Percentiles rank a stretch among this genome's conserved stretches.
Evolutionary conservation across 35 echinoderm and acorn worm genomes (phyloP).

Genomic region (Anneissia japonica): DNA sequence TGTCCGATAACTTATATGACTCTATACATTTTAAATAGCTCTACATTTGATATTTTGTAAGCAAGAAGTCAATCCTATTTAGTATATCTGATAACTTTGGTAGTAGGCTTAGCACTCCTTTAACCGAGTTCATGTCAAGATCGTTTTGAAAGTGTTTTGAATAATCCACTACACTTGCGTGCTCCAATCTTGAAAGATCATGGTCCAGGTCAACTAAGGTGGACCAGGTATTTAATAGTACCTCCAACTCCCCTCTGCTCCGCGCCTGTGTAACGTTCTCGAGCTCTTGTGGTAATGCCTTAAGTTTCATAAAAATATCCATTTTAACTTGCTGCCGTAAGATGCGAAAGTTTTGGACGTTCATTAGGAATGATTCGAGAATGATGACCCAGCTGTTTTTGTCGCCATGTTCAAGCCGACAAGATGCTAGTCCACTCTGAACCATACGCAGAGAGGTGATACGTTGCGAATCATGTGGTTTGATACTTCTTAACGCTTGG

Average conservation of each 20-base stretch:
- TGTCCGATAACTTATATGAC: too few relatives aligned
- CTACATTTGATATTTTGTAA: conserved; percentile 85
- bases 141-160: conserved; percentile 48
- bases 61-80: conserved; percentile 74
- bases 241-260: conserved; percentile 74
- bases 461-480: neutral
- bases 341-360: conserved; percentile 81
- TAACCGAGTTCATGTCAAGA: conserved; percentile 47
- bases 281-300: conserved; percentile 35
- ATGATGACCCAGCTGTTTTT: neutral
- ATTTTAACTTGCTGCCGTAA: conserved; percentile 81
- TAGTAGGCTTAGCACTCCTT: conserved; percentile 68
- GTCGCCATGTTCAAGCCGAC: conserved; percentile 9
- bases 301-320: conserved; percentile 56
- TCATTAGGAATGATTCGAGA: conserved; percentile 50
- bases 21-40: too few relatives aligned
- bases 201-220: conserved; percentile 43
- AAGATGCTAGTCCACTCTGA: neutral
- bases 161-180: conserved; percentile 39
- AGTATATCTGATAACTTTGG: conserved; percentile 71
- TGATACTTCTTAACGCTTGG: conserved; percentile 41
- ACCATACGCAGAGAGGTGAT: neutral
- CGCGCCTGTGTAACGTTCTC: conserved; percentile 42
- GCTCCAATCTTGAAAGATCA: conserved; percentile 57
- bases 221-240: conserved; percentile 61